Evolutionary conservation across 2,797 vertebrate species (phyloP).

Genomic region (Botia kubotai): DNA sequence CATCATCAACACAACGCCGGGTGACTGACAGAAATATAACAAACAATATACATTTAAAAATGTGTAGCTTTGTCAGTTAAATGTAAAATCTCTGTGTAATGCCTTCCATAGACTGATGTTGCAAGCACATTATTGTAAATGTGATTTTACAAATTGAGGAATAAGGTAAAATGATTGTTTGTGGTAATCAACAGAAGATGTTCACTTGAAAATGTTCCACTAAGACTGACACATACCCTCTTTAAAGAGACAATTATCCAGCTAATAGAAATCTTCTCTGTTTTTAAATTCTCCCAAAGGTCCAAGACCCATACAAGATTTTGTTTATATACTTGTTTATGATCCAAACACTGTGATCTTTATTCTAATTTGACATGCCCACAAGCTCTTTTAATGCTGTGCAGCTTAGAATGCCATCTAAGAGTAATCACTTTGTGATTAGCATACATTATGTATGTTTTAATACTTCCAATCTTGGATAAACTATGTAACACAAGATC

Average conservation of each 20-base stretch:
- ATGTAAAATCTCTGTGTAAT: no score
- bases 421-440: constrained; percentile 33
- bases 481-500: not conserved
- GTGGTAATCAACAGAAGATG: no score
- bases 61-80: no score
- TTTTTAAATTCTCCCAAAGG: not conserved
- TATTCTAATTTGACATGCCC: constrained; percentile 11
- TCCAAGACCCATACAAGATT: not conserved
- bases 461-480: constrained; percentile 25
- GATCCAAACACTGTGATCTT: constrained; percentile 2
- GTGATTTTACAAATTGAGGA: no score
- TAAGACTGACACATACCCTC: not conserved
- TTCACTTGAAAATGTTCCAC: not conserved
- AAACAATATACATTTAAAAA: no score
- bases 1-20: no score
- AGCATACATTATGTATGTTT: constrained; percentile 38
- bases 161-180: no score
- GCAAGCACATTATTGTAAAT: no score
- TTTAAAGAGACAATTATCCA: not conserved
- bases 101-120: no score
- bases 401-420: constrained; percentile 17
- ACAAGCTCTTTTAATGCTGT: not conserved
- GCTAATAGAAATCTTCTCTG: not conserved
- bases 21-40: no score
- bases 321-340: constrained; percentile 1